Evolutionary conservation across 2,797 vertebrate species (phyloP).

Genomic region (Sebastes iracundus): DNA sequence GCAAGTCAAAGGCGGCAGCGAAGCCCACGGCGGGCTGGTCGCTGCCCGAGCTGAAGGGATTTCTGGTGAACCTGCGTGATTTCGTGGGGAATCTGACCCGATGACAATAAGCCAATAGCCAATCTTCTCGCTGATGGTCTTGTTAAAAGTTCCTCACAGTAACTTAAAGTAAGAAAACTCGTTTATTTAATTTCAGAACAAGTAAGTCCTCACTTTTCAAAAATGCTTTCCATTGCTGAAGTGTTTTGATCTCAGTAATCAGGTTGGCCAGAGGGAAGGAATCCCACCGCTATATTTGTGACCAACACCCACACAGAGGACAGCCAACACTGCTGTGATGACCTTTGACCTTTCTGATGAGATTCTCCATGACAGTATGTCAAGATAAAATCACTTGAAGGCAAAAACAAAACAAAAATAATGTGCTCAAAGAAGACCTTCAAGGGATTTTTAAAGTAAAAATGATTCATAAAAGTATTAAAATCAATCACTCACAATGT

Average conservation of each 20-base stretch:
- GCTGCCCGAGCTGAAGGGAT: too few species aligned
- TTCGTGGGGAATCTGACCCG: too few species aligned
- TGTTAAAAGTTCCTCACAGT: too few species aligned
- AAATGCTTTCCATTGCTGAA: conserved; percentile 13
- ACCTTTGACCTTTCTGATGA: conserved; percentile 21
- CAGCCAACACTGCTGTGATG: background rate
- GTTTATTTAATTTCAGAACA: too few species aligned
- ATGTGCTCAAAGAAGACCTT: background rate
- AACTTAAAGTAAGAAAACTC: fast-evolving
- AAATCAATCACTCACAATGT: background rate
- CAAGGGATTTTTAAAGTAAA: background rate
- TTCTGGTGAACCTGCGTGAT: too few species aligned
- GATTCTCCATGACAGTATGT: conserved; percentile 1
- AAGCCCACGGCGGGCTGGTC: too few species aligned
- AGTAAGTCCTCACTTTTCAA: too few species aligned
- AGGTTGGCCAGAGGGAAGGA: conserved; percentile 21
- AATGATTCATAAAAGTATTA: background rate
- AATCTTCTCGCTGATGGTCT: too few species aligned
- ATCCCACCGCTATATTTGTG: conserved; percentile 46
- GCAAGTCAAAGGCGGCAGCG: too few species aligned
- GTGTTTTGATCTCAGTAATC: conserved; percentile 41
- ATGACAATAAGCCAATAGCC: too few species aligned
- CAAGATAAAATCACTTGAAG: background rate
- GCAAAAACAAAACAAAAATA: background rate
- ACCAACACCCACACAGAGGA: background rate